These are phyloP conservation scores for Saguinus midas DNA, from an alignment of 2,113 vertebrate species.

Conservation along the genomic window DNA sequence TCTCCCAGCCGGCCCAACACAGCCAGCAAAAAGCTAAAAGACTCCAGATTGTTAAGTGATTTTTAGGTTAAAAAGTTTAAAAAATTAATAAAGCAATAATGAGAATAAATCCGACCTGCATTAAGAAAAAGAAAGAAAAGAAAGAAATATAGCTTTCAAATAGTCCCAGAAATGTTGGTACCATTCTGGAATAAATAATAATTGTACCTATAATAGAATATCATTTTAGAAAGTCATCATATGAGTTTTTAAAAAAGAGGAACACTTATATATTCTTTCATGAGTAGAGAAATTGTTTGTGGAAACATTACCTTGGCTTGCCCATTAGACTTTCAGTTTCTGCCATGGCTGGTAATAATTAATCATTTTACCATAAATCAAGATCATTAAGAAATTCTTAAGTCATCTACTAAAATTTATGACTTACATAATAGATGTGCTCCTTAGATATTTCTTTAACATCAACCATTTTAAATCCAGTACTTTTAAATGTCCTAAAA, in stretches of 20 bases:
- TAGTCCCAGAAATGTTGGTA: not conserved
- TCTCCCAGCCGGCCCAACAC: no score
- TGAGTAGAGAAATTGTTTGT: not conserved
- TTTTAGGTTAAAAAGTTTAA: no score
- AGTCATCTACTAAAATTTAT: slow-evolving; percentile 14
- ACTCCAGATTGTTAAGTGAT: no score
- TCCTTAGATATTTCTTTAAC: slow-evolving; percentile 47
- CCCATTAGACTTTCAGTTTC: slow-evolving; percentile 14
- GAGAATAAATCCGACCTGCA: no score
- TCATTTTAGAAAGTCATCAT: slow-evolving; percentile 20
- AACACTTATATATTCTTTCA: not conserved
- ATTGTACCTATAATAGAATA: not conserved
- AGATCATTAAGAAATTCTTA: slow-evolving; percentile 44
- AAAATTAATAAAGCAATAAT: no score
- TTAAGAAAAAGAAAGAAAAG: no score
- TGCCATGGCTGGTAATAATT: slow-evolving; percentile 6
- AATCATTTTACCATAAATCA: slow-evolving; percentile 33
- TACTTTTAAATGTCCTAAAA: slow-evolving; percentile 59
- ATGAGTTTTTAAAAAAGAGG: not conserved
- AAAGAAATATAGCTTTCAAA: slow-evolving; percentile 41
- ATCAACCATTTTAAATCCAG: slow-evolving; percentile 49
- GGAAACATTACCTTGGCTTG: not conserved
- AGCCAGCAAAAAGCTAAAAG: no score
- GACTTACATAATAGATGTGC: not conserved
- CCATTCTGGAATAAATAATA: slow-evolving; percentile 43